A percentile compares a stretch with the other conserved stretches of the same genome.
phyloP scores from a whole-genome alignment of 35 echinoderm and acorn worm species.

The Anneissia japonica region DNA sequence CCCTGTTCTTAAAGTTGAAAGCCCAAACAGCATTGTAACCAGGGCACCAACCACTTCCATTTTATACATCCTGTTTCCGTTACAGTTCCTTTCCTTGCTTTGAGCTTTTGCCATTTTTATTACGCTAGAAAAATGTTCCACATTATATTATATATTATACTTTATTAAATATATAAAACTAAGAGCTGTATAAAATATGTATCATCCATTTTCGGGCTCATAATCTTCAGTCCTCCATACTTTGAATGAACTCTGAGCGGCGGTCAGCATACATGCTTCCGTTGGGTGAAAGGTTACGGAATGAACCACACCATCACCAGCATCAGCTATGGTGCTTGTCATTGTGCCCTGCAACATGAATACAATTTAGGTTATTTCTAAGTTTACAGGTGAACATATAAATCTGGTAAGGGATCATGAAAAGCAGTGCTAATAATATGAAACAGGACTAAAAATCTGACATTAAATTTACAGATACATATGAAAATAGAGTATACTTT shows the following conservation, averaged over 20 bases:
- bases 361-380: neutral
- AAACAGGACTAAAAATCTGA: neutral
- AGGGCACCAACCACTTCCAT: no score
- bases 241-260: slow-evolving; percentile 56
- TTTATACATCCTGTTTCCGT: no score
- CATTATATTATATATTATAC: no score
- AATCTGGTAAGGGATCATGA: neutral
- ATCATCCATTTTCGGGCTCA: slow-evolving; percentile 1
- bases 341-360: slow-evolving; percentile 62
- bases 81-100: no score
- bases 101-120: no score
- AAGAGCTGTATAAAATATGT: no score
- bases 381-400: neutral
- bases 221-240: slow-evolving; percentile 68
- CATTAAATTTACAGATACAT: neutral
- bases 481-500: neutral
- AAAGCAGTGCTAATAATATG: neutral
- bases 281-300: slow-evolving; percentile 87
- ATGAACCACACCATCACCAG: slow-evolving; percentile 61
- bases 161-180: no score
- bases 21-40: no score
- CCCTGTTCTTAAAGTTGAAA: no score
- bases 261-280: slow-evolving; percentile 76
- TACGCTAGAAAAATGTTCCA: no score
- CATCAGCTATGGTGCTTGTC: slow-evolving; percentile 66